These are phyloP conservation scores for Bombylius discolor DNA, from an alignment of 2,888 invertebrate genomes.

Conservation along the genomic window DNA sequence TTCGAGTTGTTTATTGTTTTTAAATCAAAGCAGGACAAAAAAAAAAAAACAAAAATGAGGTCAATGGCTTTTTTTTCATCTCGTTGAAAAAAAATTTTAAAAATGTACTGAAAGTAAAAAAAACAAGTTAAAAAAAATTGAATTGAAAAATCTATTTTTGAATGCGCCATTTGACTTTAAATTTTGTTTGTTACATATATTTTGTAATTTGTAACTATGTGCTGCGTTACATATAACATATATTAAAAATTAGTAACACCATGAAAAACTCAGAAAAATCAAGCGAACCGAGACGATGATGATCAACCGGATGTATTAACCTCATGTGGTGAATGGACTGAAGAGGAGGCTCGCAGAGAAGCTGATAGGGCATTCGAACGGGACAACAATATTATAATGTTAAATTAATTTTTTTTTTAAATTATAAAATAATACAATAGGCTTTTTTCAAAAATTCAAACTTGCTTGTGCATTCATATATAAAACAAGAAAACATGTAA, in stretches of 20 bases:
- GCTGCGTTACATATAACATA: constrained; percentile 1
- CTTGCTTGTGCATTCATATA: no score
- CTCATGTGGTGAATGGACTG: constrained; percentile 32
- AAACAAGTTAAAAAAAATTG: neutral
- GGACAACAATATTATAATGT: constrained; percentile 27
- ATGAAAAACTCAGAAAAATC: constrained; percentile 15
- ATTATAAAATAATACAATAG: no score
- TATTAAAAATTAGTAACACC: constrained; percentile 10
- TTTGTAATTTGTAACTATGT: no score
- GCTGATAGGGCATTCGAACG: constrained; percentile 29
- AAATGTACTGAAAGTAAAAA: neutral
- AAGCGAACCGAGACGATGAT: constrained; percentile 9
- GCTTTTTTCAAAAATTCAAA: no score
- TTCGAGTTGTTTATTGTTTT: no score
- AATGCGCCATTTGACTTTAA: neutral
- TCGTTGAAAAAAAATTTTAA: neutral
- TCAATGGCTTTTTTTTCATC: no score
- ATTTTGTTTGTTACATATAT: neutral
- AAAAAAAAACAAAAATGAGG: no score
- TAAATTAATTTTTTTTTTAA: neutral
- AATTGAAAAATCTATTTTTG: neutral
- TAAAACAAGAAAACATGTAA: no score
- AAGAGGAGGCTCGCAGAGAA: constrained; percentile 30
- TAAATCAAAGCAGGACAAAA: no score
- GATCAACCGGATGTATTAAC: constrained; percentile 27